Conservation (phyloP, 2,888 invertebrate species). For the Cordilura impudica region DNA sequence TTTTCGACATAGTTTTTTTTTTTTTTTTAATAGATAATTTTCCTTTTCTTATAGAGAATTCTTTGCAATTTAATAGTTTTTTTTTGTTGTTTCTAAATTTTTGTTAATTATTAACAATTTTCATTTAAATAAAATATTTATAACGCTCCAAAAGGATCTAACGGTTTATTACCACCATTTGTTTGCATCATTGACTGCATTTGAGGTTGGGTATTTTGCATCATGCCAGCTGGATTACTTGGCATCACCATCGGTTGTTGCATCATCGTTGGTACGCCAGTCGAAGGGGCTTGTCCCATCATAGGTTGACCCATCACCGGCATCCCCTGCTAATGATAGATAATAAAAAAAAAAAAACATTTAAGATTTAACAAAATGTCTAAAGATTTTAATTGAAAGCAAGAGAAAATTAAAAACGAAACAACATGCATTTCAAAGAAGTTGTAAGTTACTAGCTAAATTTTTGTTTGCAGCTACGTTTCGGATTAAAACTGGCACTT, state of each 20-base stretch:
- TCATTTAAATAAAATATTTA: slow-evolving; percentile 68
- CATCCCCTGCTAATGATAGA: slow-evolving; percentile 75
- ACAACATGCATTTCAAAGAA: neutral
- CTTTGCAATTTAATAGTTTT: slow-evolving; percentile 44
- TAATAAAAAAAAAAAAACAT: slow-evolving; percentile 18
- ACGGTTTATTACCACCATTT: slow-evolving; percentile 78
- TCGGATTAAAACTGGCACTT: slow-evolving; percentile 23
- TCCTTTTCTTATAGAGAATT: slow-evolving; percentile 32
- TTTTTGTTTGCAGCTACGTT: slow-evolving; percentile 29
- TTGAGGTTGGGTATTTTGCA: slow-evolving; percentile 69
- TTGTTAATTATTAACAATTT: slow-evolving; percentile 14
- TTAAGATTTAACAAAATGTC: neutral
- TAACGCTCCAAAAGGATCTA: slow-evolving; percentile 80
- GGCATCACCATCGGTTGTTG: slow-evolving; percentile 69
- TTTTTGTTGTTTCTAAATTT: slow-evolving; percentile 18
- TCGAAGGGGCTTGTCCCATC: slow-evolving; percentile 77
- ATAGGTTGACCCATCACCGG: slow-evolving; percentile 78
- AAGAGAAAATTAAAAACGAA: slow-evolving; percentile 34
- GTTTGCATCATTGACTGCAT: slow-evolving; percentile 69
- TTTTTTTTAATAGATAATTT: slow-evolving; percentile 41
- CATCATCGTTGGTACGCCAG: slow-evolving; percentile 75
- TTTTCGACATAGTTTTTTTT: slow-evolving; percentile 25
- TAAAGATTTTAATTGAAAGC: neutral
- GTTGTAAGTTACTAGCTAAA: slow-evolving; percentile 13
- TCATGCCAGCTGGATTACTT: slow-evolving; percentile 74